Evolutionary conservation across 37 sponge, comb jelly and placozoan species (phyloP), one percentile per base, ranked within the genome.

Genomic region (Chondrosia reniformis): DNA sequence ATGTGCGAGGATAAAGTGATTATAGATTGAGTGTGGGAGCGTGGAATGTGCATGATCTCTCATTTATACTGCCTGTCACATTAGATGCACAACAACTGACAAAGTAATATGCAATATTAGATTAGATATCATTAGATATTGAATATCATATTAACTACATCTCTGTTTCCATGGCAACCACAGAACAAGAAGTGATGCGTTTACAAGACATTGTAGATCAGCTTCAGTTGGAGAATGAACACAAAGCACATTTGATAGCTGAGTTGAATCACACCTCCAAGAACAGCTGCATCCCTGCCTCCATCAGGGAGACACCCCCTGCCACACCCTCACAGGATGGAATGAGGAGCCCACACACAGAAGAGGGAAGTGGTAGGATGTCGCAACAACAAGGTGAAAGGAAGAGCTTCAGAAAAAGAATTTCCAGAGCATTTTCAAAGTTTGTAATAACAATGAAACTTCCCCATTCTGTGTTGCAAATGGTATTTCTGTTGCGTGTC

Each of bases 181-280:
- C 43, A 69, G 72, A 69, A n/a, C 40, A 7, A 1, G 72, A 69
- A 44, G 44, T 69, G 8, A 9, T 38, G 42, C 4, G 72, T 21
- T 37, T 69, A 24, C 24, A 44, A 2, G 72, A 69, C 9, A 69
- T 37, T 6, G 25, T 69, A 44, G 72, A 40, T 24, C 72, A 69
- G 72, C 9, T 69, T 41, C 37, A 69, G 44, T n/a, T 44, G n/a
- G 72, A 69, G 72, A 69, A 69, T 5, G 72, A 69, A 7, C 31
- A 34, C 31, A 69, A 69, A 7, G 72, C 72, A 2, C 72, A 40
- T 7, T 25, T 69, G 15, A 69, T 69, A 39, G 72, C 72, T 2
- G 72, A 69, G 43, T 44, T 69, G n/a, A 69, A 69, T 25, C 72
- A 69, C 72, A 69, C 72, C 15, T 44, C 31, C 3, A 38, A 40